A percentile compares a stretch with the other conserved stretches of the same genome.
These are phyloP conservation scores for Patella vulgata DNA, from an alignment of 1,140 invertebrate species.

Conservation along the genomic window DNA sequence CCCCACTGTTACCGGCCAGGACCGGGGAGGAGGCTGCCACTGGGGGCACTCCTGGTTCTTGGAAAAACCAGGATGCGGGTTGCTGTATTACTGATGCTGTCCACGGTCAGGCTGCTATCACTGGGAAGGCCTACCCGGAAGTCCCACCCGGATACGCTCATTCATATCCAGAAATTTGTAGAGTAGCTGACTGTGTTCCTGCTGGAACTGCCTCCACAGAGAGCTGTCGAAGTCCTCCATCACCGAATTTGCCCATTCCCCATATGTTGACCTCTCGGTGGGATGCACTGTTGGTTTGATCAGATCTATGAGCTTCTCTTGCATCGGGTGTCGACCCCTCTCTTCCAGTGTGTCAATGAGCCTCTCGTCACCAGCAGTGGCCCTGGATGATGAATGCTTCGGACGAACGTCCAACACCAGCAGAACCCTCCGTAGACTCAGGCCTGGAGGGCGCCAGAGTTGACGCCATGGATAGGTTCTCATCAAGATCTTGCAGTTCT, in stretches of 20 bases:
- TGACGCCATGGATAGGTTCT: not conserved
- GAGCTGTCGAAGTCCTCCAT: slow-evolving; percentile 1
- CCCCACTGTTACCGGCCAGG: too few species aligned
- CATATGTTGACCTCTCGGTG: slow-evolving; percentile 1
- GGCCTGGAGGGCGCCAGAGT: not conserved
- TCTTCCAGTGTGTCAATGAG: not conserved
- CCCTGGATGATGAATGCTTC: not conserved
- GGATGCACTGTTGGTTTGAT: not conserved
- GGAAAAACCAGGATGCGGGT: too few species aligned
- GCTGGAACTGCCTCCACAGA: too few species aligned
- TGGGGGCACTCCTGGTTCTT: too few species aligned
- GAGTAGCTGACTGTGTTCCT: too few species aligned
- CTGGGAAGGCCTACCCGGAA: too few species aligned
- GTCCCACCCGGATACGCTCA: too few species aligned
- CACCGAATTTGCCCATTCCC: not conserved
- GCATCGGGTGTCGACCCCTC: not conserved
- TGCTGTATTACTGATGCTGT: too few species aligned
- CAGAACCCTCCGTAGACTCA: too few species aligned
- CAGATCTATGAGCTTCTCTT: not conserved
- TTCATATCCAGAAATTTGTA: too few species aligned
- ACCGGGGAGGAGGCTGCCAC: too few species aligned
- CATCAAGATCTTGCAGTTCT: not conserved
- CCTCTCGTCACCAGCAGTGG: not conserved
- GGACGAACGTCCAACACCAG: not conserved
- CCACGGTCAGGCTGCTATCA: too few species aligned